These are phyloP conservation scores for Avahi laniger DNA, from an alignment of 2,797 vertebrate species.

Conservation along the genomic window DNA sequence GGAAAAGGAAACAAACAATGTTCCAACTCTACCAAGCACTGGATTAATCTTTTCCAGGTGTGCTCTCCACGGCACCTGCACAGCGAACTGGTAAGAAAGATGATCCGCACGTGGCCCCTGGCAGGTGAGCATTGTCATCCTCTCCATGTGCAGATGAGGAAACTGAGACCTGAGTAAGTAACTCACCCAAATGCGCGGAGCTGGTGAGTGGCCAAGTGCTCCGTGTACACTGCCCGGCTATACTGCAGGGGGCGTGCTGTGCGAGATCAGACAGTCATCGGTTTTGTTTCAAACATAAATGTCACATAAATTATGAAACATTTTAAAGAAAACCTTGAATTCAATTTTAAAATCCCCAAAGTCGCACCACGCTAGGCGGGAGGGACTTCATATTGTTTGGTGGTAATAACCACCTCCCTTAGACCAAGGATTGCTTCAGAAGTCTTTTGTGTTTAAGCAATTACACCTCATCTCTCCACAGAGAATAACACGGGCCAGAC, in stretches of 20 bases:
- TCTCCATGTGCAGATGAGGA: background rate
- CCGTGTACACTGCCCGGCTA: background rate
- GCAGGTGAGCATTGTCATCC: background rate
- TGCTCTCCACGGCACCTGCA: background rate
- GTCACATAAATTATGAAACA: background rate
- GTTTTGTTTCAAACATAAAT: slow-evolving; percentile 19
- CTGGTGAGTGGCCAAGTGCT: background rate
- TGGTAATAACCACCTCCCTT: slow-evolving; percentile 49
- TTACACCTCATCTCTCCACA: slow-evolving; percentile 60
- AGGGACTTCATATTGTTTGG: slow-evolving; percentile 9
- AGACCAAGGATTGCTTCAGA: slow-evolving; percentile 31
- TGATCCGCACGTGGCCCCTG: background rate
- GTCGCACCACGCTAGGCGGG: background rate
- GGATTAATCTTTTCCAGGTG: background rate
- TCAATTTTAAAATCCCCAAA: background rate
- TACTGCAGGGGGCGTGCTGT: background rate
- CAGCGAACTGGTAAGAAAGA: background rate
- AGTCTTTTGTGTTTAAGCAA: slow-evolving; percentile 35
- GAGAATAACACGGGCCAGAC: slow-evolving; percentile 54
- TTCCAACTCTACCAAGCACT: too few species aligned
- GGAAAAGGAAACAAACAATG: background rate
- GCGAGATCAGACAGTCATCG: background rate
- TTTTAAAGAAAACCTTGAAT: background rate
- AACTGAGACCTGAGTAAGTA: background rate
- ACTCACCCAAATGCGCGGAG: background rate